Percentiles rank a stretch among this genome's conserved stretches.
Evolutionary conservation across 2,888 invertebrate species (phyloP).

Genomic region (Yponomeuta malinellus): DNA sequence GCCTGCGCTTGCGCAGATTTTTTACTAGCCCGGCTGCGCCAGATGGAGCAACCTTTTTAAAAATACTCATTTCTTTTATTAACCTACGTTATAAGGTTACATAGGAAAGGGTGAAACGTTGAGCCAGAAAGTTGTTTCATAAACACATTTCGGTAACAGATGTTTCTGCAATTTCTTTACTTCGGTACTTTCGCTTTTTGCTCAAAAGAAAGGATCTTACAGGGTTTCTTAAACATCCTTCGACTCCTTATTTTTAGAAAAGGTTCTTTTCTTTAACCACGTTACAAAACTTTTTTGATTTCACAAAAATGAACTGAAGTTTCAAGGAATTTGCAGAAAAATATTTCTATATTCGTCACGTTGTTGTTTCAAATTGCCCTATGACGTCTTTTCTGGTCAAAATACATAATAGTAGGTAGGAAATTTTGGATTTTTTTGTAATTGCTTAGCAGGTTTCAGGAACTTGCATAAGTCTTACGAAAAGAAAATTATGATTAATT

Average conservation of each 20-base stretch:
- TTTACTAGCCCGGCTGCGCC: not conserved
- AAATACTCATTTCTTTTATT: not conserved
- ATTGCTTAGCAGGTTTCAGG: too few relatives aligned
- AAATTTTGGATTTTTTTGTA: too few relatives aligned
- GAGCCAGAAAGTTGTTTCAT: not conserved
- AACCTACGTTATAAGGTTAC: not conserved
- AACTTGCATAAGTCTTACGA: too few relatives aligned
- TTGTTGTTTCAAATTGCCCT: too few relatives aligned
- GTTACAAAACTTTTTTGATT: not conserved
- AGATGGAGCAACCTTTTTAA: not conserved
- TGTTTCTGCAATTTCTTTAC: conserved; percentile 58
- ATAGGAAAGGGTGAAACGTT: conserved; percentile 36
- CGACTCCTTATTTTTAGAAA: conserved; percentile 24
- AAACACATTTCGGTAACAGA: conserved; percentile 6
- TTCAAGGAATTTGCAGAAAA: not conserved
- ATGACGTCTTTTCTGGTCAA: too few relatives aligned
- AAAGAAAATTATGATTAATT: too few relatives aligned
- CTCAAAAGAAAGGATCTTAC: conserved; percentile 52
- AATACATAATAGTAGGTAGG: too few relatives aligned
- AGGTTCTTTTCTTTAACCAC: not conserved
- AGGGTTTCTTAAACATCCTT: conserved; percentile 67
- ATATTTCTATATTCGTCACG: too few relatives aligned
- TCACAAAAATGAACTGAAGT: not conserved
- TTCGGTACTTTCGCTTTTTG: conserved; percentile 60
- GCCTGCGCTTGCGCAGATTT: conserved; percentile 2